Evolutionary conservation across 1,140 invertebrate species (phyloP), one percentile per base, ranked within the genome.

Genomic region (Eurosta solidaginis): DNA sequence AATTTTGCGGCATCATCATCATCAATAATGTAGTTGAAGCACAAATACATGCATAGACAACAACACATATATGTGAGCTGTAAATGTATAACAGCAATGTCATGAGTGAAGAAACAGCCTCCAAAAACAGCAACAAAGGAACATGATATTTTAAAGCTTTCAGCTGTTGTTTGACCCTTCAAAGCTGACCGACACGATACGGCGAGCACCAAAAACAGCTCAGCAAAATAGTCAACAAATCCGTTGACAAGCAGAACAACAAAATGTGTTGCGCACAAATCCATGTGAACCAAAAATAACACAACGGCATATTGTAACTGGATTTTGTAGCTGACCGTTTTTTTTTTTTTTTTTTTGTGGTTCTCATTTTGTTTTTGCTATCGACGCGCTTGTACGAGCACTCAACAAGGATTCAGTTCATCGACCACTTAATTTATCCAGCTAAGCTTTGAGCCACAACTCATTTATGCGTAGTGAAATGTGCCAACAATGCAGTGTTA

Each of bases 401-500:
- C 49, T 84, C 83, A 84, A 85, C 84, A 85, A 83, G 84, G 84
- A 82, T 85, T 82, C 84, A 85, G 84, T 85, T 85, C 84, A 85
- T 85, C 84, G 84, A 85, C 84, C 84, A 85, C 84, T 85, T 85
- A 85, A 85, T 85, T 85, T 85, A 85, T 85, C 84, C 84, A 81
- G 83, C 83, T 85, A 83, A 85, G 84, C 84, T 83, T 84, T 85
- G 83, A 85, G 59, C 84, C 78, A 82, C 82, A 83, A 79, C 83
- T 81, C 83, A 83, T 82, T 83, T 82, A 81, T 82, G 73, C 73
- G 73, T 75, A 47, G 73, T 47, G 59, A 22, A 68, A 22, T 75
- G 44, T 22, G 22, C 17, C 73, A 45, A 40, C 12, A 29, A 75
- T 45, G 73, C 25, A 47, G 25, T 22, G 44, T n/a, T n/a, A n/a